These are phyloP conservation scores for Onychostoma macrolepis DNA, from an alignment of 2,113 vertebrate genomes.

Conservation along the genomic window DNA sequence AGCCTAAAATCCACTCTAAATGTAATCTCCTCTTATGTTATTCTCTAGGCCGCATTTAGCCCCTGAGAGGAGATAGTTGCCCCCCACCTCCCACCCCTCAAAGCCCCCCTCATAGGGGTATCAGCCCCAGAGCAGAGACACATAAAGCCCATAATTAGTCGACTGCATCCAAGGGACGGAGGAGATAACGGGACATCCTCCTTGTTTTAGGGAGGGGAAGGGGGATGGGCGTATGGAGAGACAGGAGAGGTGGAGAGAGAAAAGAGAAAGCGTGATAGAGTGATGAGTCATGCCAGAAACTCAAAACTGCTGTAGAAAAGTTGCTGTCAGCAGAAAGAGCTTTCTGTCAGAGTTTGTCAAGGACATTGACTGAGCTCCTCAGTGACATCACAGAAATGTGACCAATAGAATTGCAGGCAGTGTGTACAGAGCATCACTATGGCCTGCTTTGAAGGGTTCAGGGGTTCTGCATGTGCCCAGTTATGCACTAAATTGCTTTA, in stretches of 20 bases:
- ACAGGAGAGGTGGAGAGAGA: background rate
- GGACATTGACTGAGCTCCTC: background rate
- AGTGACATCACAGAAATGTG: conserved; percentile 17
- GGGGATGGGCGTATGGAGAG: background rate
- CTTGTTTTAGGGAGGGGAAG: background rate
- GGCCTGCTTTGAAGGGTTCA: background rate
- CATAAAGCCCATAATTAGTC: conserved; percentile 51
- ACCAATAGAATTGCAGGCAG: background rate
- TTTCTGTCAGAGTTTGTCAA: conserved; percentile 18
- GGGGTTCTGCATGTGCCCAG: too few relatives aligned
- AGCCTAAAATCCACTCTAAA: conserved; percentile 35
- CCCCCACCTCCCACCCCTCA: background rate
- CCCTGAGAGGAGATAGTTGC: conserved; percentile 28
- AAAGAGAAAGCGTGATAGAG: conserved; percentile 8
- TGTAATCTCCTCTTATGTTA: conserved; percentile 45
- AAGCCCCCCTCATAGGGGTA: conserved; percentile 1
- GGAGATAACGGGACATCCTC: conserved; percentile 35
- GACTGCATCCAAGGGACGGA: background rate
- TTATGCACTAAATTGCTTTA: background rate
- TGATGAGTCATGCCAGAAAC: conserved; percentile 49
- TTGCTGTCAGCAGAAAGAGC: conserved; percentile 41
- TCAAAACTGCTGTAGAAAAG: conserved; percentile 21
- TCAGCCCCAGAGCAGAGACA: conserved; percentile 37
- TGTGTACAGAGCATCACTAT: background rate
- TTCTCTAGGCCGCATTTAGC: conserved; percentile 33